These are phyloP conservation scores for Melanerpes formicivorus DNA, from an alignment of 2,113 vertebrate species.

Conservation along the genomic window DNA sequence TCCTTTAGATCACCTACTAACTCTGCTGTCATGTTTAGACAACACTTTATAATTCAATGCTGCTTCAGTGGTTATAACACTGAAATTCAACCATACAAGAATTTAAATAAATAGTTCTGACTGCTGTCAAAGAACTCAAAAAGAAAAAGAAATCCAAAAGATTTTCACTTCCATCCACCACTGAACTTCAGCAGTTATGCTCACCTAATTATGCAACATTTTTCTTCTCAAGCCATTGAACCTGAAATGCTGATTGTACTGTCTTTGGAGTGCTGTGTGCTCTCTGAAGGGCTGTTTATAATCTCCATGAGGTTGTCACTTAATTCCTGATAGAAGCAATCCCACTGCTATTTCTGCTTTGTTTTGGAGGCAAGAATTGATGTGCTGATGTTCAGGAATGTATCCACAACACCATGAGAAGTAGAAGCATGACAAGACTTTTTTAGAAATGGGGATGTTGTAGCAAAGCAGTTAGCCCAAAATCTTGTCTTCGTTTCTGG, in stretches of 20 bases:
- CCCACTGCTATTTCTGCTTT: background rate
- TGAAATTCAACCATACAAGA: slow-evolving; percentile 1
- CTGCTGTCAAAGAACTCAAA: background rate
- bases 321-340: background rate
- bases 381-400: background rate
- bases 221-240: slow-evolving; percentile 15
- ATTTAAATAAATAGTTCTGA: slow-evolving; percentile 28
- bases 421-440: background rate
- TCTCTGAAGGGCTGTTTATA: background rate
- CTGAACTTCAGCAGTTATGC: slow-evolving; percentile 4
- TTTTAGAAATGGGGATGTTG: background rate
- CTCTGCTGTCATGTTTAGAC: background rate
- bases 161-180: background rate
- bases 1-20: background rate
- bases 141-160: background rate
- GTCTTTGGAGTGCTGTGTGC: background rate
- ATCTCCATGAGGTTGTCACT: background rate
- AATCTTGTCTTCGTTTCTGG: background rate
- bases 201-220: slow-evolving; percentile 4
- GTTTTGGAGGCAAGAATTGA: background rate
- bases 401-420: background rate
- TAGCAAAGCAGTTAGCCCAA: background rate
- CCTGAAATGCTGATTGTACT: slow-evolving; percentile 26
- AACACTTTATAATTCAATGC: background rate
- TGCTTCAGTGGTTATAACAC: background rate